Percentiles rank a stretch among this genome's conserved stretches.
Evolutionary conservation across 2,113 vertebrate genomes (phyloP).

Genomic region (Nematolebias whitei): DNA sequence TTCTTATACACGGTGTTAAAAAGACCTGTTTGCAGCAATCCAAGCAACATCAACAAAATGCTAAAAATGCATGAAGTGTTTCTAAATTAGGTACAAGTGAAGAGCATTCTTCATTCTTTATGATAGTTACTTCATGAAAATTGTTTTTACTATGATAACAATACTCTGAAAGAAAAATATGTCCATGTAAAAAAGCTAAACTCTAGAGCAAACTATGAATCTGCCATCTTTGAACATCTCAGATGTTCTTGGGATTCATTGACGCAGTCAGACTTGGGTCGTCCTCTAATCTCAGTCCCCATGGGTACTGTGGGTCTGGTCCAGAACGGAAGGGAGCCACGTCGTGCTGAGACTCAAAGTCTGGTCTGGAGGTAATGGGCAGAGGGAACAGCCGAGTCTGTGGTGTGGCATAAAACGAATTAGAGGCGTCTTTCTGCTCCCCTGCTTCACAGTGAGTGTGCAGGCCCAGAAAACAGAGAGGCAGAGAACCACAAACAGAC

Average conservation of each 20-base stretch:
- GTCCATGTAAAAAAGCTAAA: neutral
- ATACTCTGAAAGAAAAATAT: neutral
- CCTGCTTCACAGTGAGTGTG: conserved; percentile 67
- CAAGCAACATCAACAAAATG: neutral
- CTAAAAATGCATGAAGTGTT: neutral
- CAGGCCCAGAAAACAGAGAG: conserved; percentile 74
- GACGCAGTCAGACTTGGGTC: conserved; percentile 61
- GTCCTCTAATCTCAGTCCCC: conserved; percentile 55
- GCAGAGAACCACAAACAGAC: conserved; percentile 61
- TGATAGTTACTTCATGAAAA: neutral
- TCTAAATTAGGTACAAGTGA: neutral
- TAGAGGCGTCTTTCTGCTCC: conserved; percentile 73
- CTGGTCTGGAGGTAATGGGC: conserved; percentile 68
- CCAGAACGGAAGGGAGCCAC: conserved; percentile 45
- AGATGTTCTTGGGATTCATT: conserved; percentile 44
- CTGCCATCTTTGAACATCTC: conserved; percentile 35
- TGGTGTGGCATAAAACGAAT: conserved; percentile 70
- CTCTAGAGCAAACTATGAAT: conserved; percentile 5
- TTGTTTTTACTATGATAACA: no score
- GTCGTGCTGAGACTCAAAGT: conserved; percentile 60
- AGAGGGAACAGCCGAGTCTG: conserved; percentile 58
- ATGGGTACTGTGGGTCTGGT: conserved; percentile 43
- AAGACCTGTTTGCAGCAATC: no score
- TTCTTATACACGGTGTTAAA: no score
- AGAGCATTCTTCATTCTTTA: neutral